Conservation (phyloP, 2,113 vertebrate genomes). For the Columbina picui region DNA sequence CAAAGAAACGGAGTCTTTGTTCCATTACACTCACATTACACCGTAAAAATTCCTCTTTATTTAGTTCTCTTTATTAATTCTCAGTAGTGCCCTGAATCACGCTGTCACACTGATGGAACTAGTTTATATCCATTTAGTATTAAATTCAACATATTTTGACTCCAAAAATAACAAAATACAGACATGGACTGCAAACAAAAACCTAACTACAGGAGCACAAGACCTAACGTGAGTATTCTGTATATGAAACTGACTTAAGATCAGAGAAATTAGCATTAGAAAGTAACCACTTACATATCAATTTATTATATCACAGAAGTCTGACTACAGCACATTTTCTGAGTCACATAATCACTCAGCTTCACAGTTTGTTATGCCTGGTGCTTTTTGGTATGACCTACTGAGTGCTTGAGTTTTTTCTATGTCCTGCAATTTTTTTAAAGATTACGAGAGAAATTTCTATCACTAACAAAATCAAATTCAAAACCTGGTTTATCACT, state of each 20-base stretch:
- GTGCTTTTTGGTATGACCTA: conserved; percentile 21
- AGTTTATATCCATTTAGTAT: neutral
- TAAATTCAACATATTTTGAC: neutral
- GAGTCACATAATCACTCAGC: neutral
- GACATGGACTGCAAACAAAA: neutral
- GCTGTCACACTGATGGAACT: neutral
- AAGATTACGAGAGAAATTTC: conserved; percentile 10
- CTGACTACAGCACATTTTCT: neutral
- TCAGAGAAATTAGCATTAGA: neutral
- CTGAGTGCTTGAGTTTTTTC: neutral
- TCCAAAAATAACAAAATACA: neutral
- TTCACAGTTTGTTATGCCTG: neutral
- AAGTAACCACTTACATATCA: neutral
- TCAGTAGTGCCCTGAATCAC: neutral
- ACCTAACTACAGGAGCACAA: neutral
- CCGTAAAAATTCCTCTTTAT: neutral
- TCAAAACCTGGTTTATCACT: conserved; percentile 40
- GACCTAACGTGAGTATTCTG: neutral
- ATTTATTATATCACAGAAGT: neutral
- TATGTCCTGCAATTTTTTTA: neutral
- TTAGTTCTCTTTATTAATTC: conserved; percentile 22
- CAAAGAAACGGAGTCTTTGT: neutral
- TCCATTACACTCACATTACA: neutral
- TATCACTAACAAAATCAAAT: conserved; percentile 54
- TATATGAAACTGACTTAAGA: neutral